Percentiles rank a stretch among this genome's conserved stretches.
These are phyloP conservation scores for Mormyrus iriodes DNA, from an alignment of 2,113 vertebrate genomes.

Conservation along the genomic window DNA sequence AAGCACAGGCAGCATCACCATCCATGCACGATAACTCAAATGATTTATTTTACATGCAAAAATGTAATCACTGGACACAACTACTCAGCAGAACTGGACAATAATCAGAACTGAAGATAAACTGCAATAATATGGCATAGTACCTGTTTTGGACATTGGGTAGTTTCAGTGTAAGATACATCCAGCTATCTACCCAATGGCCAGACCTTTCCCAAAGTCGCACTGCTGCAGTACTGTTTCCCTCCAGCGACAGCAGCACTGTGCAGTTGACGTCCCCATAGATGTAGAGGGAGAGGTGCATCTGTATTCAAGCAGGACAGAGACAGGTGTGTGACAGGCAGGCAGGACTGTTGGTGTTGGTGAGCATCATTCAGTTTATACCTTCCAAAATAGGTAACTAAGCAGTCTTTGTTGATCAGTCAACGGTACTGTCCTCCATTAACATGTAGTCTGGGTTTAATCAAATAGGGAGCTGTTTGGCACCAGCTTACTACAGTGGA, in stretches of 20 bases:
- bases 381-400: not conserved
- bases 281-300: conserved; percentile 72
- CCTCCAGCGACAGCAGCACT: conserved; percentile 63
- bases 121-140: not conserved
- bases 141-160: conserved; percentile 63
- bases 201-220: conserved; percentile 64
- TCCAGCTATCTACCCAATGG: conserved; percentile 67
- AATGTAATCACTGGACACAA: not conserved
- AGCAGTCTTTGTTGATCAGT: not conserved
- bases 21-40: not conserved
- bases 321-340: not conserved
- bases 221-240: conserved; percentile 38
- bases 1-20: not conserved
- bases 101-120: not conserved
- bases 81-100: not conserved
- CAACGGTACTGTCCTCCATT: not conserved
- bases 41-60: not conserved
- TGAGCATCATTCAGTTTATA: not conserved
- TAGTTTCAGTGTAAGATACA: conserved; percentile 65
- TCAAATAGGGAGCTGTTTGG: not conserved
- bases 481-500: no score
- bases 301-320: conserved; percentile 44
- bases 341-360: not conserved
- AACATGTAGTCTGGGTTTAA: not conserved
- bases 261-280: conserved; percentile 75